phyloP scores from a whole-genome alignment of 2,797 vertebrate species.

The Macropus fuliginosus region DNA sequence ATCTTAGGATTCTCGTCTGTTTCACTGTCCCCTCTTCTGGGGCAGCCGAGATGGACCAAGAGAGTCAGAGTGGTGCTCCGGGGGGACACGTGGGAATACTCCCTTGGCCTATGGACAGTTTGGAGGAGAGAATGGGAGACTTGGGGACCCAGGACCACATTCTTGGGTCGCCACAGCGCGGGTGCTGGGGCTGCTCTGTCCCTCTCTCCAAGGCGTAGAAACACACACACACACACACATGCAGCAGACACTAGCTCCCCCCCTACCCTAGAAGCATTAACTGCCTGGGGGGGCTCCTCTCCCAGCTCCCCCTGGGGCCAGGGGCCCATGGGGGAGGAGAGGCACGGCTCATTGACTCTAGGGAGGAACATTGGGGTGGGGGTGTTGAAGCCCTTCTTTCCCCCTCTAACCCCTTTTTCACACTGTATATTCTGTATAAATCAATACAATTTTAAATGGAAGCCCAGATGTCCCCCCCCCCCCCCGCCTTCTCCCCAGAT shows the following conservation, averaged over 20 bases:
- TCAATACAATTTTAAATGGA: slow-evolving; percentile 69
- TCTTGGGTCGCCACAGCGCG: neutral
- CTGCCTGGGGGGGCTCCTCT: slow-evolving; percentile 28
- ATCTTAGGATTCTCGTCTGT: neutral
- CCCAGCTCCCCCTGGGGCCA: neutral
- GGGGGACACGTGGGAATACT: neutral
- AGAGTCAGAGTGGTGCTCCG: neutral
- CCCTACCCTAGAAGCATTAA: slow-evolving; percentile 16
- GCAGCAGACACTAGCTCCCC: slow-evolving; percentile 56
- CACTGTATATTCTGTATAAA: slow-evolving; percentile 80
- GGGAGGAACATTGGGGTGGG: slow-evolving; percentile 30
- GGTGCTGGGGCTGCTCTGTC: slow-evolving; percentile 53
- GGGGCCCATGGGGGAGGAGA: neutral
- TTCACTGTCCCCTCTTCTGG: neutral
- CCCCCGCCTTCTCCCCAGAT: neutral
- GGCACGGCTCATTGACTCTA: neutral
- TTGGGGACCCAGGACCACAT: too few relatives aligned
- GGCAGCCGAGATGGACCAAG: too few relatives aligned
- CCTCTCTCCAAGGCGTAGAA: neutral
- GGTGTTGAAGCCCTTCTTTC: neutral
- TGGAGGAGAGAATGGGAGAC: neutral
- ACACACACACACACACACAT: neutral
- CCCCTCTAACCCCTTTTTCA: slow-evolving; percentile 21
- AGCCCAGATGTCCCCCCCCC: neutral
- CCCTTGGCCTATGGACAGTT: too few relatives aligned